Conservation (phyloP, 2,113 vertebrate genomes). For the Mesitornis unicolor region DNA sequence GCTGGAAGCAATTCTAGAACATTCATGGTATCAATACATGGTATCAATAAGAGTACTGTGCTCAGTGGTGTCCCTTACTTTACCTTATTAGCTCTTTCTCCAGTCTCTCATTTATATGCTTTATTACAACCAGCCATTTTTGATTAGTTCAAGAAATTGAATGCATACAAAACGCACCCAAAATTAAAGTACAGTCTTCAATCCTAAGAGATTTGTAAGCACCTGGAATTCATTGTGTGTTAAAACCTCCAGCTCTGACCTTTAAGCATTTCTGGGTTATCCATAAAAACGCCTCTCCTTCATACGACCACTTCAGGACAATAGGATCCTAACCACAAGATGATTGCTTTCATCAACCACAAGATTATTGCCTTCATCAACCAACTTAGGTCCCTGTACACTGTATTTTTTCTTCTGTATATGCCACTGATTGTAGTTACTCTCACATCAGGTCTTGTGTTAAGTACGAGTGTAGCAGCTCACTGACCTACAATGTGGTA, state of each 20-base stretch:
- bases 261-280: background rate
- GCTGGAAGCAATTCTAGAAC: background rate
- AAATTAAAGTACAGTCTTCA: background rate
- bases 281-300: background rate
- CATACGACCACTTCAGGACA: fast-evolving
- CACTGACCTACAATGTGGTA: fast-evolving
- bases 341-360: background rate
- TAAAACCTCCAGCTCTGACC: background rate
- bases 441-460: fast-evolving
- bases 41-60: background rate
- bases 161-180: background rate
- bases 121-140: background rate
- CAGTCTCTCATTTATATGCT: background rate
- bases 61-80: background rate
- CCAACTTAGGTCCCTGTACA: background rate
- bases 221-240: background rate
- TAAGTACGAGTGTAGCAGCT: background rate
- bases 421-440: background rate
- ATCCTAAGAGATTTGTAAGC: background rate
- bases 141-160: background rate
- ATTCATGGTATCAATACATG: background rate
- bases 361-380: background rate
- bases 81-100: background rate
- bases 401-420: background rate
- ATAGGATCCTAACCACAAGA: background rate